Evolutionary conservation across 2,888 invertebrate genomes (phyloP).

Genomic region (Limnephilus marmoratus): DNA sequence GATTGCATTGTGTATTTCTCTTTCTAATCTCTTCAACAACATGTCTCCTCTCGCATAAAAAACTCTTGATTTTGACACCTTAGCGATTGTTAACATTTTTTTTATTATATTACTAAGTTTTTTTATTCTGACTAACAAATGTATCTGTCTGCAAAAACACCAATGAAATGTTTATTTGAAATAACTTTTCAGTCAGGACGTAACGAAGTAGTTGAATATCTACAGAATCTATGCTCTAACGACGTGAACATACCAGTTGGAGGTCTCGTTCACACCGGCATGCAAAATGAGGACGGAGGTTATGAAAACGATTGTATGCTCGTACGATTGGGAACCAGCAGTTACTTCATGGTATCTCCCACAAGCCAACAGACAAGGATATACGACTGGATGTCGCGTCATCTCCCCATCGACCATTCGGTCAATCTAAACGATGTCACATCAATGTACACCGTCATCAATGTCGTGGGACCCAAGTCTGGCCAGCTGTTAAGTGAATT

Average conservation of each 20-base stretch:
- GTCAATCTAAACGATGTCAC: slow-evolving; percentile 83
- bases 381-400: slow-evolving; percentile 82
- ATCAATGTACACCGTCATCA: slow-evolving; percentile 85
- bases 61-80: neutral
- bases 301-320: slow-evolving; percentile 86
- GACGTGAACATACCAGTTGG: slow-evolving; percentile 82
- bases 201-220: slow-evolving; percentile 78
- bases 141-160: neutral
- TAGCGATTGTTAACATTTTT: neutral
- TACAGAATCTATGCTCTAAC: slow-evolving; percentile 82
- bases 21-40: too few relatives aligned
- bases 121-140: neutral
- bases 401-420: slow-evolving; percentile 79
- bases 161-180: neutral
- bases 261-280: slow-evolving; percentile 82
- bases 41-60: neutral
- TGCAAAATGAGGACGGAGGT: slow-evolving; percentile 84
- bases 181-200: slow-evolving; percentile 75
- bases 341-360: slow-evolving; percentile 87
- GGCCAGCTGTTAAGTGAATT: slow-evolving; percentile 80
- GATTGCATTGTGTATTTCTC: neutral
- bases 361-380: slow-evolving; percentile 86
- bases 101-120: neutral
- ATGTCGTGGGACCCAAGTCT: slow-evolving; percentile 84
- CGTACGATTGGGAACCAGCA: slow-evolving; percentile 80